Conservation (phyloP, 2,113 vertebrate species). For the Xiphophorus maculatus region DNA sequence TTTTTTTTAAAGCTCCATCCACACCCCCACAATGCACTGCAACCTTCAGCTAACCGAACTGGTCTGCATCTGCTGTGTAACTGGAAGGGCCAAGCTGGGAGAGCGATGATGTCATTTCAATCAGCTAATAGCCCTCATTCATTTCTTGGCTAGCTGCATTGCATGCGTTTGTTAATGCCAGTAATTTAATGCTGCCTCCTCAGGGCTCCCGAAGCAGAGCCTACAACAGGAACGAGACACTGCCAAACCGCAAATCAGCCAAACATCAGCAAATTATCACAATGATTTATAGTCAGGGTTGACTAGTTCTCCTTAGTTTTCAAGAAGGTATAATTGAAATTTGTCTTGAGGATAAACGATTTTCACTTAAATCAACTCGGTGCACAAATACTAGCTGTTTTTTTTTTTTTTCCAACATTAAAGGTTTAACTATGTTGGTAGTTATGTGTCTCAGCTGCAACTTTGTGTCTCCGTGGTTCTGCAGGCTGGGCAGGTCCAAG, state of each 20-base stretch:
- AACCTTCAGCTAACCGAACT: not conserved
- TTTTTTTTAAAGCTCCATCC: no score
- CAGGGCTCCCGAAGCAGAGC: not conserved
- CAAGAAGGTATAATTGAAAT: not conserved
- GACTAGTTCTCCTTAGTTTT: not conserved
- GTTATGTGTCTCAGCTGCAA: not conserved
- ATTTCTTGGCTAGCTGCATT: constrained; percentile 51
- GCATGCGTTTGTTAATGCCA: constrained; percentile 46
- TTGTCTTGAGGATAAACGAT: not conserved
- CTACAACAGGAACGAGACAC: constrained; percentile 3
- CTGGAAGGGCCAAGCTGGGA: constrained; percentile 4
- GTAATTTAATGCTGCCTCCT: constrained; percentile 28
- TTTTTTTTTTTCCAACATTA: no score
- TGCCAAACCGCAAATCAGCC: not conserved
- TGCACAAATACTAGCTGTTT: no score
- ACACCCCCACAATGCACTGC: not conserved
- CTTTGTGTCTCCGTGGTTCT: not conserved
- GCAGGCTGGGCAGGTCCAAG: constrained; percentile 84
- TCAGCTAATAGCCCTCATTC: constrained; percentile 60
- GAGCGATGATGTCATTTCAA: constrained; percentile 47
- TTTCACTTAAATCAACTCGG: not conserved
- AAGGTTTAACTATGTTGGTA: not conserved
- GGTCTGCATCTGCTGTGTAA: no score
- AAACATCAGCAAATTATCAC: no score
- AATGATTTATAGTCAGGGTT: not conserved